A percentile compares a stretch with the other conserved stretches of the same genome.
Evolutionary conservation across 2,888 invertebrate species (phyloP).

Genomic region (Lottia scabra): DNA sequence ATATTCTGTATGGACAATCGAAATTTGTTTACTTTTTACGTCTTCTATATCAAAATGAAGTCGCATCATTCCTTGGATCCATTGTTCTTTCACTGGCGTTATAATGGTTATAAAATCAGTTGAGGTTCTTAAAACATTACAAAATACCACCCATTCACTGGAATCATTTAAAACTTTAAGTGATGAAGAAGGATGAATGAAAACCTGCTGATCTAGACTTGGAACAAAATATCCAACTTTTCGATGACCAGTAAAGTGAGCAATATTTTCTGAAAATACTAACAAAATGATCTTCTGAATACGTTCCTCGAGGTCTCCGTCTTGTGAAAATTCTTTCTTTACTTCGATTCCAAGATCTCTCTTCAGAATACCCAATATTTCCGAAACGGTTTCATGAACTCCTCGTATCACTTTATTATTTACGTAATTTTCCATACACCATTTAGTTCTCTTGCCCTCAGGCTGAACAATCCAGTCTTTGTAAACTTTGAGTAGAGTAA

Average conservation of each 20-base stretch:
- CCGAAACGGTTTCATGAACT: constrained; percentile 48
- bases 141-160: constrained; percentile 57
- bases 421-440: constrained; percentile 63
- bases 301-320: constrained; percentile 23
- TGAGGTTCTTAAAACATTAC: constrained; percentile 51
- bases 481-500: constrained; percentile 56
- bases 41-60: constrained; percentile 34
- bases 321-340: constrained; percentile 30
- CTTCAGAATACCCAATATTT: constrained; percentile 41
- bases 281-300: constrained; percentile 48
- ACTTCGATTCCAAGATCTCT: constrained; percentile 40
- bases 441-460: constrained; percentile 49
- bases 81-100: constrained; percentile 48
- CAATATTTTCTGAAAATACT: constrained; percentile 46
- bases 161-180: constrained; percentile 38
- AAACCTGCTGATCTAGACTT: constrained; percentile 39
- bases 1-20: constrained; percentile 29
- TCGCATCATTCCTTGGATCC: constrained; percentile 35
- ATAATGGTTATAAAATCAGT: constrained; percentile 52
- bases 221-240: constrained; percentile 52
- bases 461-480: constrained; percentile 49
- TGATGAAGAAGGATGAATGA: constrained; percentile 59
- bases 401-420: constrained; percentile 62
- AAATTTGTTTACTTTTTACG: constrained; percentile 35
- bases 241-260: constrained; percentile 52